These are phyloP conservation scores for Hystrix brachyura DNA, from an alignment of 2,113 vertebrate species.

Conservation along the genomic window DNA sequence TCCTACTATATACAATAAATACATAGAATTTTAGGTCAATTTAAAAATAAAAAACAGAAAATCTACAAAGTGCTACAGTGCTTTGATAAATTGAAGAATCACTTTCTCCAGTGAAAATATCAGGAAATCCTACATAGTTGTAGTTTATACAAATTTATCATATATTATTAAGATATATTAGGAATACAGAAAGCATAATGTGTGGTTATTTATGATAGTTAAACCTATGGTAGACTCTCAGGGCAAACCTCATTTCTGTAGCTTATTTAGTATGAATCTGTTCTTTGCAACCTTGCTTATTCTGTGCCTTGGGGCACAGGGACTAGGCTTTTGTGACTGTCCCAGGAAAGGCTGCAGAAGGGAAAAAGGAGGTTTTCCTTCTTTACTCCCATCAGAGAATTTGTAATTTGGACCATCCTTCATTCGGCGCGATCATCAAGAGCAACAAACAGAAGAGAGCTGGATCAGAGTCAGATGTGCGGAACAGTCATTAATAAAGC, in stretches of 20 bases:
- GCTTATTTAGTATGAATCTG: not conserved
- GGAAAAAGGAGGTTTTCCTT: not conserved
- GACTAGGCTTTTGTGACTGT: not conserved
- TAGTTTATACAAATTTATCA: not conserved
- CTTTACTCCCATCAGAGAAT: not conserved
- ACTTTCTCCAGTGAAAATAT: not conserved
- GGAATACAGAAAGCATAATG: not conserved
- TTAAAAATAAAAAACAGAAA: not conserved
- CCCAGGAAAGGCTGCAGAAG: not conserved
- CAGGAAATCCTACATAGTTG: not conserved
- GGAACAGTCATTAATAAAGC: slow-evolving; percentile 18
- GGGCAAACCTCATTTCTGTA: not conserved
- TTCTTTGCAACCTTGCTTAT: not conserved
- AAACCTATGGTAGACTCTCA: not conserved
- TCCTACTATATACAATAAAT: not conserved
- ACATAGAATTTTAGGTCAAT: not conserved
- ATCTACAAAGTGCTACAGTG: not conserved
- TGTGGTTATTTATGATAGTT: not conserved
- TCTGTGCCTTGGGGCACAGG: not conserved
- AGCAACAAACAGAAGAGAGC: not conserved
- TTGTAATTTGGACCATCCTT: not conserved
- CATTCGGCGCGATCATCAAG: not conserved
- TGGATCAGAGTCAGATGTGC: not conserved
- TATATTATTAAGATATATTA: not conserved
- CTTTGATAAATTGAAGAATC: not conserved